These are phyloP conservation scores for Phoeniculus purpureus DNA, from an alignment of 2,797 vertebrate species.

Conservation along the genomic window DNA sequence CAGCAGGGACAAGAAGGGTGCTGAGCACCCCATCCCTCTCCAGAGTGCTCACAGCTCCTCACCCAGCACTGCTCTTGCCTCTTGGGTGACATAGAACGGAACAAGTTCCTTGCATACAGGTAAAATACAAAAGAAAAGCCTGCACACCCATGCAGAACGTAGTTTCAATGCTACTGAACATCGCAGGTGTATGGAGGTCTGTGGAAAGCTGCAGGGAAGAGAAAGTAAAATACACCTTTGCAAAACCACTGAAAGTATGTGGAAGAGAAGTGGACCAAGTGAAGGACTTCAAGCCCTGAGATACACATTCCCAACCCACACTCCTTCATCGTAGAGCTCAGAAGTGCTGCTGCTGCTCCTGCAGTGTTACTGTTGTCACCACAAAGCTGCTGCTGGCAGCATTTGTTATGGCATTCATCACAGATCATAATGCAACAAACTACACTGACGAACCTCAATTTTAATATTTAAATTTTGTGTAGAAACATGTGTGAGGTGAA, in stretches of 20 bases:
- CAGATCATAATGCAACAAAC: neutral
- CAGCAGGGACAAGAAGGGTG: neutral
- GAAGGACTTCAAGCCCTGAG: neutral
- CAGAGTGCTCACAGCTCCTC: neutral
- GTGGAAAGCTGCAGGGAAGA: neutral
- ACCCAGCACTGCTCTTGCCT: rapidly evolving
- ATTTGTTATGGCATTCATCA: neutral
- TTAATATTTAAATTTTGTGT: neutral
- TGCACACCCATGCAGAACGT: neutral
- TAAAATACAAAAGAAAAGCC: neutral
- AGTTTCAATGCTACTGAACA: rapidly evolving
- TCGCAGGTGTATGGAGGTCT: rapidly evolving
- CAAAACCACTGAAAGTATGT: neutral
- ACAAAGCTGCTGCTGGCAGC: neutral
- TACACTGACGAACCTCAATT: neutral
- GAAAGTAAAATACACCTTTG: neutral
- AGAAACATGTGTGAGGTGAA: neutral
- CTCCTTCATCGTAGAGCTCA: neutral
- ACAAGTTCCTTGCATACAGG: rapidly evolving
- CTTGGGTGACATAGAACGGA: rapidly evolving
- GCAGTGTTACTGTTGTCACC: neutral
- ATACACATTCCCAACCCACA: neutral
- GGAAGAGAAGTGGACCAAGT: neutral
- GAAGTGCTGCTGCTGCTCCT: neutral
- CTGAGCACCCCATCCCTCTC: neutral